A percentile compares a stretch with the other conserved stretches of the same genome.
phyloP scores from a whole-genome alignment of 2,888 invertebrate species.

The Siphonodentalium dalli region DNA sequence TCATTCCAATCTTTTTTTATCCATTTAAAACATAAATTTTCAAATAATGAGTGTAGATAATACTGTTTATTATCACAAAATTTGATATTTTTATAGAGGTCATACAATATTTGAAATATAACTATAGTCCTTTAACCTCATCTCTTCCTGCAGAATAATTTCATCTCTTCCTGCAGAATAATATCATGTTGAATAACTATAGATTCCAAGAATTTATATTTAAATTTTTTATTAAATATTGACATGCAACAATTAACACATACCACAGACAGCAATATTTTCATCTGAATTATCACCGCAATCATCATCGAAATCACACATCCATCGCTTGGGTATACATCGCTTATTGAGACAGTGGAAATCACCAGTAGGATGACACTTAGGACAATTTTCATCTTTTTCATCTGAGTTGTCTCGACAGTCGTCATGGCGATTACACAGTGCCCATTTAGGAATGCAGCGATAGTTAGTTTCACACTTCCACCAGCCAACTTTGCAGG shows the following conservation, averaged over 20 bases:
- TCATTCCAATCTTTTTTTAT: neutral
- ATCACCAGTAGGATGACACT: constrained; percentile 86
- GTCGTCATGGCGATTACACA: constrained; percentile 98
- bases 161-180: neutral
- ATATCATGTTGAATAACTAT: too few relatives aligned
- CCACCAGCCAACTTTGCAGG: constrained; percentile 95
- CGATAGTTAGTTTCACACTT: constrained; percentile 93
- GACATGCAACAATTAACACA: too few relatives aligned
- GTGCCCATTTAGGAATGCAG: constrained; percentile 96
- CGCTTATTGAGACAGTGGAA: constrained; percentile 91
- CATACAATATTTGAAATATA: neutral
- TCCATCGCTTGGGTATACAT: constrained; percentile 72
- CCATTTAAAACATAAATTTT: neutral
- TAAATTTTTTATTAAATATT: neutral
- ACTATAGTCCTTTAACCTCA: neutral
- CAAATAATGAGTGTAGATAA: neutral
- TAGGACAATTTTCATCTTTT: constrained; percentile 85
- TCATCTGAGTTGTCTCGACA: constrained; percentile 96
- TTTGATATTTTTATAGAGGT: neutral
- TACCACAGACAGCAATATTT: constrained; percentile 52
- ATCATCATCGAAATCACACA: constrained; percentile 95
- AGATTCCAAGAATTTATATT: too few relatives aligned
- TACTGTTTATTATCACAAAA: too few relatives aligned
- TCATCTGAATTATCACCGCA: constrained; percentile 92
- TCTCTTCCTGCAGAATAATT: neutral